These are phyloP conservation scores for Pelvicachromis taeniatus DNA, from an alignment of 2,113 vertebrate species.

Conservation along the genomic window DNA sequence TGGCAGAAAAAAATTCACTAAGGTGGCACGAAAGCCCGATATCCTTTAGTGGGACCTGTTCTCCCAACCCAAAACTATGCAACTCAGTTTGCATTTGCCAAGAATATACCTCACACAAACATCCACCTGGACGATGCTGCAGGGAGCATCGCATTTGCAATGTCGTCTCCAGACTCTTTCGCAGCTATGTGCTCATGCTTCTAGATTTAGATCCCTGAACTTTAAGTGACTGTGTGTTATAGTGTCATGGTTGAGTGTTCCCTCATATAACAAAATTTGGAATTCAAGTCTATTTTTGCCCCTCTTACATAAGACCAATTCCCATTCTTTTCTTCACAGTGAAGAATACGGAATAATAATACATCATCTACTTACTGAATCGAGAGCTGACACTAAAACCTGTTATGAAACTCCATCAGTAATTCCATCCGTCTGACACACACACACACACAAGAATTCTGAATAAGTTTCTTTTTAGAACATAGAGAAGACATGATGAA, in stretches of 20 bases:
- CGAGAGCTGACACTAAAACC: not conserved
- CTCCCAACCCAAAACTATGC: not conserved
- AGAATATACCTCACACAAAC: not conserved
- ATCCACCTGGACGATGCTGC: not conserved
- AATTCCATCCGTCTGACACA: not conserved
- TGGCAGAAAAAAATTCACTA: not conserved
- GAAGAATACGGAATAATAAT: not conserved
- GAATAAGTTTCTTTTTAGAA: not conserved
- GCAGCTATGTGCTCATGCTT: not conserved
- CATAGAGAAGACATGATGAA: not conserved
- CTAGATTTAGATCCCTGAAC: not conserved
- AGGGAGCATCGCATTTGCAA: not conserved
- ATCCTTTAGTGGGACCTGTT: not conserved
- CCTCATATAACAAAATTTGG: not conserved
- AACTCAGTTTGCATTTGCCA: not conserved
- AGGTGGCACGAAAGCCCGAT: not conserved
- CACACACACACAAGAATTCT: conserved; percentile 5
- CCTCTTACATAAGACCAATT: not conserved
- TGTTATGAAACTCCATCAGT: not conserved
- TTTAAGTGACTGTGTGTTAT: not conserved
- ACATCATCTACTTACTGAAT: not conserved
- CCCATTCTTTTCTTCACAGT: not conserved
- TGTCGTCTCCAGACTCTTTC: not conserved
- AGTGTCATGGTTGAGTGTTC: not conserved
- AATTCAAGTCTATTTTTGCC: not conserved